Evolutionary conservation across 2,888 invertebrate species (phyloP), one percentile per base, ranked within the genome.

Genomic region (Eudemis profundana): DNA sequence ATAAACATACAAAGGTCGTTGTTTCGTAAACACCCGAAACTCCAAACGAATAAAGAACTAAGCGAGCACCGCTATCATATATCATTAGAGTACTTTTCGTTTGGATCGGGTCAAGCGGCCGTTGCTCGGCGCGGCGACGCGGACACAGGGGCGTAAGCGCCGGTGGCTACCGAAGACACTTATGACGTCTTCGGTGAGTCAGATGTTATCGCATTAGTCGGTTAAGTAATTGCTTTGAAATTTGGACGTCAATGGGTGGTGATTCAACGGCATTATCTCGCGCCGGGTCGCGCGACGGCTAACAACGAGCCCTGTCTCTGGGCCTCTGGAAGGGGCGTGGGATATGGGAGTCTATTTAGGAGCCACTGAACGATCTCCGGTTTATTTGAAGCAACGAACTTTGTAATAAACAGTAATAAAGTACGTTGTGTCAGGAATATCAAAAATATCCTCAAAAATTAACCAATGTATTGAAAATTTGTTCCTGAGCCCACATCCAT

Each of bases 1-100:
- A 56, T 49, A 54, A 56, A 63, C 62, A 63, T 47, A 63, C 62
- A 63, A 50, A 15, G 46, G 14, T 44, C 44, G 53, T 53, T 49
- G 21, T 29, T 21, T 54, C 63, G 56, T 63, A 63, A 57, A 63
- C 63, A 50, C 56, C 29, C 21, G 40, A 40, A 40, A 15, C 38
- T 21, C 14, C 36, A 21, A 7, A 3, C 38, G 14, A 40, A 38
- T 40, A 23, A 4, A 10, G 15, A 12, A 12, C 40, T 12, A 5
- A 12, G 15, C 10, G n/a, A 15, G 23, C 40, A 27, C 5, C 4
- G 1, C 12, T 15, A 15, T 15, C 40, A 2, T 23, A 12, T 4
- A 10, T 14, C 14, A 7, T 40, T 42, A 27, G 14, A 12, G 7
- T 5, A 10, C 10, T 19, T 54, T 42, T 54, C 23, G 27, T 27